Evolutionary conservation across 2,113 vertebrate species (phyloP).

Genomic region (Cygnus atratus): DNA sequence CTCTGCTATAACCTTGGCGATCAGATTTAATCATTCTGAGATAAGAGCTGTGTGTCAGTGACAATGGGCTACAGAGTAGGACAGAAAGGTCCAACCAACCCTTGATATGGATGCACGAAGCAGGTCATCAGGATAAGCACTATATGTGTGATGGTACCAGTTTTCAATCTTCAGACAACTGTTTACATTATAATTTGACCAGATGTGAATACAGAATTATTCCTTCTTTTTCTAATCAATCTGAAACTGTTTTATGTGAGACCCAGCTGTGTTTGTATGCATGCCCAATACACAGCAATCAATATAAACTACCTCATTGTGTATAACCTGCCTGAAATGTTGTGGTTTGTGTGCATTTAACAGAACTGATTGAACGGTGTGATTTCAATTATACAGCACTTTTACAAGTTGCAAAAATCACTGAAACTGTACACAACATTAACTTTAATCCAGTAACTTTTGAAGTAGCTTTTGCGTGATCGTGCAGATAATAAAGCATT

Average conservation of each 20-base stretch:
- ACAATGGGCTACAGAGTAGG: background rate
- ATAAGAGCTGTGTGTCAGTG: background rate
- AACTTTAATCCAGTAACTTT: background rate
- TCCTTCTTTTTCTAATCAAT: constrained; percentile 1
- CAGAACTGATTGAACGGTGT: background rate
- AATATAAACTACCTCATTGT: background rate
- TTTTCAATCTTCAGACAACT: background rate
- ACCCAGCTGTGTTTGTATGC: background rate
- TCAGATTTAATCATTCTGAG: background rate
- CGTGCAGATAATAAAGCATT: background rate
- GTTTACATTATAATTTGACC: background rate
- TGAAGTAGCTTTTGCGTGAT: background rate
- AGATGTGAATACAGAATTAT: background rate
- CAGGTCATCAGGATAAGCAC: background rate
- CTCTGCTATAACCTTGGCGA: background rate
- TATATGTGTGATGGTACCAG: background rate
- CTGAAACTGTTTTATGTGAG: background rate
- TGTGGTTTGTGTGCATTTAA: background rate
- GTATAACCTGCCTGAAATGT: background rate
- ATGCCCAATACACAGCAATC: background rate
- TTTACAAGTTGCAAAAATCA: background rate
- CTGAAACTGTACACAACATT: background rate
- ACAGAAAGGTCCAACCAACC: background rate
- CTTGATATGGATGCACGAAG: background rate
- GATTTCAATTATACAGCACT: background rate